Evolutionary conservation across 2,113 vertebrate species (phyloP), one percentile per base, ranked within the genome.

Genomic region (Colius striatus): DNA sequence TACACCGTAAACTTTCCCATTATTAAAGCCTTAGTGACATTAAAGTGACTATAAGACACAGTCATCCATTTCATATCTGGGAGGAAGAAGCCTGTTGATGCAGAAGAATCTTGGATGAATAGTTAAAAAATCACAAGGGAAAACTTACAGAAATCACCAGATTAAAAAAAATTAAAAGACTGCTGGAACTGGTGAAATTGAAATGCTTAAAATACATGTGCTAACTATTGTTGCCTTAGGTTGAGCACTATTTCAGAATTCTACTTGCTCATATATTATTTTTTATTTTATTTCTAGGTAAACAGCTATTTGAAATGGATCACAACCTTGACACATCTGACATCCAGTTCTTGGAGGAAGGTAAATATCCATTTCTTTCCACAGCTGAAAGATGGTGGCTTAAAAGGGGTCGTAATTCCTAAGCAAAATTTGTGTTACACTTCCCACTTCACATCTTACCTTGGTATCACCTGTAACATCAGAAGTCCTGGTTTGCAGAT

Each of bases 301-400:
- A 99, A 97, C 99, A 99, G 87, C 97, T 99, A 9, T 99, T 99
- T 98, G 99, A 99, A 98, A 99, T 76, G 83, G 99, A 99, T 98
- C 99, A 99, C 97, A 99, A 99, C 97, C 98, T 99, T 86, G 99
- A 99, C 96, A 99, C 99, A 6, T 99, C 99, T 50, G 99, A 99
- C 88, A 99, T 99, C 77, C 99, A 99, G 97, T 99, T 99, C 96
- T 97, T 99, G 79, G 99, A 99, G 95, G 99, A 99, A 71, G 98
- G 99, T 99, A 98, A 97, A 76, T 86, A 76, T 81, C 23, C 58
- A 12, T 67, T 84, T 72, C 23, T 72, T 91, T 92, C n/a, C 18
- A 51, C 84, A 78, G 2, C 41, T 85, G 32, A 61, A 82, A 68
- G 45, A 58, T 60, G 78, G 29, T 91, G 29, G 19, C 20, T 91